A percentile compares a stretch with the other conserved stretches of the same genome.
phyloP scores from a whole-genome alignment of 2,797 vertebrate species.

The Pseudotriccus pelzelni region DNA sequence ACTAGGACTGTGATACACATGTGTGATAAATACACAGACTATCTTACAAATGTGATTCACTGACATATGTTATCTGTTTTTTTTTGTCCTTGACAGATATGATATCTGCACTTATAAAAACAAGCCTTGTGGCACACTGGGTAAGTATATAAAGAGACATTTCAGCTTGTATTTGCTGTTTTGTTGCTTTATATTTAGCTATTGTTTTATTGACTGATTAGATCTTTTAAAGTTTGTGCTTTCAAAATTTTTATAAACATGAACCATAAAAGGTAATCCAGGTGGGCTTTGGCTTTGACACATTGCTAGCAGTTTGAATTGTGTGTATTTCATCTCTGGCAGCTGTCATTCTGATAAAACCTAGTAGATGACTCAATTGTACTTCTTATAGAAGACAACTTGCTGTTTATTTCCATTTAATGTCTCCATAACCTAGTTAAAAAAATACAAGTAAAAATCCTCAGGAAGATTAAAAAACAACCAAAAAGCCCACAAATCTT shows the following conservation, averaged over 20 bases:
- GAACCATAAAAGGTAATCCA: background rate
- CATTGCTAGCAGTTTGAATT: background rate
- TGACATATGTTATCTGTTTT: conserved; percentile 63
- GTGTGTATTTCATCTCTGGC: background rate
- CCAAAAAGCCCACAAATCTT: background rate
- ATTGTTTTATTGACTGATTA: background rate
- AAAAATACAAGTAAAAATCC: background rate
- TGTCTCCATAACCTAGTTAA: background rate
- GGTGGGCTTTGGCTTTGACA: background rate
- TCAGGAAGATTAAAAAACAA: background rate
- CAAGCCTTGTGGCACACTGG: conserved; percentile 97
- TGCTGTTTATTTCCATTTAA: conserved; percentile 26
- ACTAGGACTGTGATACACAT: conserved; percentile 67
- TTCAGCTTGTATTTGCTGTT: background rate
- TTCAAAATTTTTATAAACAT: background rate
- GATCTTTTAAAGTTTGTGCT: background rate
- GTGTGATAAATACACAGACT: conserved; percentile 63
- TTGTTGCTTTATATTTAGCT: background rate
- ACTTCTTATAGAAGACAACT: background rate
- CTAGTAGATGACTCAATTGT: conserved; percentile 26
- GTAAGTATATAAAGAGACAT: conserved; percentile 81
- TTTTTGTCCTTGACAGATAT: conserved; percentile 81
- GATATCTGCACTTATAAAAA: conserved; percentile 99
- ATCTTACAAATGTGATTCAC: conserved; percentile 36
- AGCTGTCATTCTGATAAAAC: conserved; percentile 21